Percentiles rank a stretch among this genome's conserved stretches.
Evolutionary conservation across 2,797 vertebrate genomes (phyloP).

Genomic region (Chelidonichthys spinosus): DNA sequence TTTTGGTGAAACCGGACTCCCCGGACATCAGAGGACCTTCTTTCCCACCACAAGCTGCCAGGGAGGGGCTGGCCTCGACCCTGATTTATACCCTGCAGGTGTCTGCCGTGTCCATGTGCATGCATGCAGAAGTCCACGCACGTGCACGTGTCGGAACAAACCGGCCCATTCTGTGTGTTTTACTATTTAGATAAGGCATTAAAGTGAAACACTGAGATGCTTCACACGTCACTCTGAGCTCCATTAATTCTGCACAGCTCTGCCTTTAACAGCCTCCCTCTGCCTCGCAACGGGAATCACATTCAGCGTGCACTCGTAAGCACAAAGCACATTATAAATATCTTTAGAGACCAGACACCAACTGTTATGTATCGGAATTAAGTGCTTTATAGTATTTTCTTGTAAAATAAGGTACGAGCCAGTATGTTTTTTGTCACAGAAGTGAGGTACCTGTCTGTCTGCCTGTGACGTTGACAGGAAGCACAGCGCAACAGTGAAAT

Average conservation of each 20-base stretch:
- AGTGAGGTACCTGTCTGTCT: conserved; percentile 31
- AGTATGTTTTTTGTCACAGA: conserved; percentile 10
- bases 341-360: conserved; percentile 10
- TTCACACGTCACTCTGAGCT: conserved; percentile 21
- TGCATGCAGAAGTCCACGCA: conserved; percentile 46
- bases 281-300: conserved; percentile 12
- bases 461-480: conserved; percentile 36
- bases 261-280: conserved; percentile 20
- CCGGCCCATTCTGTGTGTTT: conserved; percentile 46
- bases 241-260: conserved; percentile 47
- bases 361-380: background rate
- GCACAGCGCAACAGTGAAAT: background rate
- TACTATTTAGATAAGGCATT: conserved; percentile 36
- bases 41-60: conserved; percentile 69
- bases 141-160: conserved; percentile 55
- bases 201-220: conserved; percentile 49
- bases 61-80: conserved; percentile 49
- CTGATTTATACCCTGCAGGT: conserved; percentile 82
- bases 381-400: conserved; percentile 13
- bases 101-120: conserved; percentile 65
- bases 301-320: conserved; percentile 22
- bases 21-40: conserved; percentile 41
- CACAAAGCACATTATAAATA: conserved; percentile 18
- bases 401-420: conserved; percentile 5
- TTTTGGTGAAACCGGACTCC: conserved; percentile 65